phyloP scores from a whole-genome alignment of 1,140 invertebrate genomes.

The Drosophila arawakana region DNA sequence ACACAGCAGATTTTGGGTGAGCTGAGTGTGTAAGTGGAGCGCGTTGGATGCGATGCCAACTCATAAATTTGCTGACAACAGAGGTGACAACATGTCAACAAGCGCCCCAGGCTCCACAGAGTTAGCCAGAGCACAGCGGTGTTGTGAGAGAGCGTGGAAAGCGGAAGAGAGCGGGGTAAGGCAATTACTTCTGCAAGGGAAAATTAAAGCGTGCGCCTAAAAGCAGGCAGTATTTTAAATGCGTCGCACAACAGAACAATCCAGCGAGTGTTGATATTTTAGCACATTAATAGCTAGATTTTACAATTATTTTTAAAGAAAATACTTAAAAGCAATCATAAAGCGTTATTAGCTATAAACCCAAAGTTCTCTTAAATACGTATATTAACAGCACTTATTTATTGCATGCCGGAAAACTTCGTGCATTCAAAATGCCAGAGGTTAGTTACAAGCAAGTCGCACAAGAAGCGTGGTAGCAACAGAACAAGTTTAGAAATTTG shows the following conservation, averaged over 20 bases:
- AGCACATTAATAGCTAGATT: too few relatives aligned
- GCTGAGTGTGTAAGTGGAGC: conserved; percentile 1
- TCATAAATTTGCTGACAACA: conserved; percentile 77
- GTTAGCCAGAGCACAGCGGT: not conserved
- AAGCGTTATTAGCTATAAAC: too few relatives aligned
- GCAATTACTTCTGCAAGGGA: conserved; percentile 50
- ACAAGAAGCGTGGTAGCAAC: too few relatives aligned
- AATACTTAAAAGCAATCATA: too few relatives aligned
- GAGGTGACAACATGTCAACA: conserved; percentile 81
- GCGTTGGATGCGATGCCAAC: conserved; percentile 35
- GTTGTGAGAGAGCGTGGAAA: conserved; percentile 2
- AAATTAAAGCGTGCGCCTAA: conserved; percentile 47
- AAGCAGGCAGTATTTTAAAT: conserved; percentile 45
- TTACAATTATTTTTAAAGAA: too few relatives aligned
- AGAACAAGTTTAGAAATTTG: too few relatives aligned
- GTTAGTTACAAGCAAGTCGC: too few relatives aligned
- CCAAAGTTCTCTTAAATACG: too few relatives aligned
- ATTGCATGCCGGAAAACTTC: too few relatives aligned
- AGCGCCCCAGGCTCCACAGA: conserved; percentile 65
- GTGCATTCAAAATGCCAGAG: too few relatives aligned
- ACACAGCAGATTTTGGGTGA: not conserved
- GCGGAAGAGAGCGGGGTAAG: conserved; percentile 36
- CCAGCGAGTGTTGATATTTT: not conserved
- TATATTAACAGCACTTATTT: too few relatives aligned
- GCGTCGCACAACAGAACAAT: not conserved